Base-by-base conservation (phyloP, 1,140 invertebrate species). In the Diabrotica virgifera region DNA sequence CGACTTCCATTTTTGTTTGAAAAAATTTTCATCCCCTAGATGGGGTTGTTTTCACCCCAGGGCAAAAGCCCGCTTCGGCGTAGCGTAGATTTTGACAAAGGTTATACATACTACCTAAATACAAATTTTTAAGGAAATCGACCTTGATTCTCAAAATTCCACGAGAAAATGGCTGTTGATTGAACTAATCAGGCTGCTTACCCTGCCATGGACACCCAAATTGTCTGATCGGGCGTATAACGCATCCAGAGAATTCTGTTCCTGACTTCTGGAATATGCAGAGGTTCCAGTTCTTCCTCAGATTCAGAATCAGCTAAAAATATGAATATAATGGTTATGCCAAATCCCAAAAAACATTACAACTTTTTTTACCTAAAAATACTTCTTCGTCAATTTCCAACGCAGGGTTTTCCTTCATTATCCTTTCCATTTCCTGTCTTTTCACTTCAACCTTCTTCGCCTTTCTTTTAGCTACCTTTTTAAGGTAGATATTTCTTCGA, bases 151-250 rank as follows among this genome's bases (percentile, higher is more conserved):
- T n/a, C n/a, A n/a, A n/a, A n/a, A n/a, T n/a, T n/a, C n/a, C n/a
- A n/a, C n/a, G n/a, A n/a, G n/a, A n/a, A n/a, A n/a, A n/a, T n/a
- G n/a, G n/a, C n/a, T n/a, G n/a, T n/a, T n/a, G n/a, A n/a, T n/a
- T n/a, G n/a, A n/a, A n/a, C n/a, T n/a, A n/a, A n/a, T 24, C 24
- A 24, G 24, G 24, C 24, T 55, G 5, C 60, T 64, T 58, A 71
- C 61, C 76, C 89, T 11, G 81, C 85, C 81, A 89, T 82, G 2
- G 84, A 84, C 0, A 88, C 65, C 83, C 85, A 85, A 36, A 89
- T 76, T 6, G 80, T 83, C 35, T 81, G 68, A 11, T 76, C 67
- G 5, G 35, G 50, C 0, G 81, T 82, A 63, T 85, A 85, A 57
- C 82, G 74, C 37, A 82, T 73, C 72, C 82, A 81, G 35, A 85